These are phyloP conservation scores for Dromococcyx pavoninus DNA, from an alignment of 2,797 vertebrate species.

Conservation along the genomic window DNA sequence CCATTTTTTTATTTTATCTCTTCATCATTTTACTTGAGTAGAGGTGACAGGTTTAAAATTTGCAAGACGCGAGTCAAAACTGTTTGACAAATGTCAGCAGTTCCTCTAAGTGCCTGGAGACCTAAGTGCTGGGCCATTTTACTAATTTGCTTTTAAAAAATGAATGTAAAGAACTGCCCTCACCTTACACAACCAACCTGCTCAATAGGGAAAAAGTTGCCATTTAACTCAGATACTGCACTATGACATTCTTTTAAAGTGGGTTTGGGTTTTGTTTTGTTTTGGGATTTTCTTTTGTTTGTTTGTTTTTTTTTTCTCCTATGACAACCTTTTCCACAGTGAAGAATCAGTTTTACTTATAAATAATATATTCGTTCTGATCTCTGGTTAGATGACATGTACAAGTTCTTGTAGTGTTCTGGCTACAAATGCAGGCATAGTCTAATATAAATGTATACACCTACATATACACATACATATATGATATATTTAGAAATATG, in stretches of 20 bases:
- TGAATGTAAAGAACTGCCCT: not conserved
- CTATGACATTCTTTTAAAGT: not conserved
- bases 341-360: not conserved
- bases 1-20: not conserved
- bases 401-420: not conserved
- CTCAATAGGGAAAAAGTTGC: not conserved
- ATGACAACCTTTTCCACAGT: not conserved
- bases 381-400: not conserved
- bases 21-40: not conserved
- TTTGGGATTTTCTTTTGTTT: too few relatives aligned
- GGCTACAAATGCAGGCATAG: not conserved
- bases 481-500: not conserved
- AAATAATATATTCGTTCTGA: not conserved
- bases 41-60: not conserved
- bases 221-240: not conserved
- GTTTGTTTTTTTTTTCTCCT: not conserved
- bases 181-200: not conserved
- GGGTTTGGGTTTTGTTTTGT: not conserved
- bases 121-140: not conserved
- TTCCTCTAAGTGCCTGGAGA: not conserved
- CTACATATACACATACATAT: not conserved
- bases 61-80: not conserved
- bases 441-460: not conserved
- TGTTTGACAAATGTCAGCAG: not conserved
- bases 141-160: not conserved